Evolutionary conservation across 2,888 invertebrate species (phyloP).

Genomic region (Allolobophora icterica): DNA sequence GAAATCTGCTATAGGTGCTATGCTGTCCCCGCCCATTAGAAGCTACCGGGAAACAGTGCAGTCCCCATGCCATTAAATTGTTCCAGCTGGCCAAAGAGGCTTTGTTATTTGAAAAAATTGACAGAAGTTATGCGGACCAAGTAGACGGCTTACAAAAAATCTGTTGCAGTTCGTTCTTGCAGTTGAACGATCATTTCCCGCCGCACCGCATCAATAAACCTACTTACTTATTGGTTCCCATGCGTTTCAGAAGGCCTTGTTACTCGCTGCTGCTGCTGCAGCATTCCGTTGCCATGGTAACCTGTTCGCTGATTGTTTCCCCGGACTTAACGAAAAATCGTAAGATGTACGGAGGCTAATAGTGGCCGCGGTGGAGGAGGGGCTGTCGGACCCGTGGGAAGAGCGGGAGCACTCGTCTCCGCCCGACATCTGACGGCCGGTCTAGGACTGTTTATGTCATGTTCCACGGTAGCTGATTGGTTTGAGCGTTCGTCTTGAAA

Average conservation of each 20-base stretch:
- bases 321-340: not conserved
- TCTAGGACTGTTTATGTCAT: not conserved
- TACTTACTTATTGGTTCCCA: not conserved
- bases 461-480: not conserved
- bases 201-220: not conserved
- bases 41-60: too few species aligned
- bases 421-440: not conserved
- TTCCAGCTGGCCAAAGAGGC: too few species aligned
- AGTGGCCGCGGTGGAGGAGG: not conserved
- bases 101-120: too few species aligned
- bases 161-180: too few species aligned
- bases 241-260: not conserved
- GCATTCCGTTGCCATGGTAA: not conserved
- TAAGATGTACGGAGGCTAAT: slow-evolving; percentile 17
- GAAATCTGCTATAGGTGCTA: too few species aligned
- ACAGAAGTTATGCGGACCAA: too few species aligned
- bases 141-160: too few species aligned
- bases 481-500: not conserved
- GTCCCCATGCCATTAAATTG: too few species aligned
- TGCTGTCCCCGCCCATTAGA: too few species aligned
- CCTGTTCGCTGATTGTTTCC: not conserved
- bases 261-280: not conserved
- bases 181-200: too few species aligned
- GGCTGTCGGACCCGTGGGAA: not conserved
- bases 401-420: too few species aligned